A percentile compares a stretch with the other conserved stretches of the same genome.
These are phyloP conservation scores for Oryzias woworae DNA, from an alignment of 2,113 vertebrate genomes.

Conservation along the genomic window DNA sequence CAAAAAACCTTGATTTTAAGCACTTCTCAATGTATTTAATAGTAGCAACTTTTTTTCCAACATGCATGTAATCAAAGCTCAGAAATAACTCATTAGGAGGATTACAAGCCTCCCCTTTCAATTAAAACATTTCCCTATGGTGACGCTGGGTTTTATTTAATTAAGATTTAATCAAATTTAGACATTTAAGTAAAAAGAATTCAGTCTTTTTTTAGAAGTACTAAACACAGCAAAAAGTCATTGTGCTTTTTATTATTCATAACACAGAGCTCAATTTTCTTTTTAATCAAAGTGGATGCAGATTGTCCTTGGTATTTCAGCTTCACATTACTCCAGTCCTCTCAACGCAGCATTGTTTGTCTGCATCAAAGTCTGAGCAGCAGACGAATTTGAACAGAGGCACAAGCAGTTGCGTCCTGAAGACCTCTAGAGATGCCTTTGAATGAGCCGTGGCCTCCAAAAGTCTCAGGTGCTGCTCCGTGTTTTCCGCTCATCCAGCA, in stretches of 20 bases:
- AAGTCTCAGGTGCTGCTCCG: conserved; percentile 65
- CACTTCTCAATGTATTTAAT: too few relatives aligned
- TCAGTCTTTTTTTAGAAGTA: not conserved
- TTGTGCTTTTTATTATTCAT: not conserved
- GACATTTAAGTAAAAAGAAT: not conserved
- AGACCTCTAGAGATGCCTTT: conserved; percentile 42
- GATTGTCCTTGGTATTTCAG: not conserved
- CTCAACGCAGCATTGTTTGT: not conserved
- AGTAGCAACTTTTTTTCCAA: too few relatives aligned
- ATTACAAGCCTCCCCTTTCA: conserved; percentile 1
- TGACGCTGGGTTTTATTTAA: conserved; percentile 6
- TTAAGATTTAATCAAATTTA: conserved; percentile 1
- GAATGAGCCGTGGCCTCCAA: conserved; percentile 30
- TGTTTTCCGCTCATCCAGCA: conserved; percentile 46
- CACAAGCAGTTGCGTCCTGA: conserved; percentile 15
- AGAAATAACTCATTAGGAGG: conserved; percentile 7
- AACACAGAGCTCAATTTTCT: not conserved
- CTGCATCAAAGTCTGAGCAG: conserved; percentile 19
- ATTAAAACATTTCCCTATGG: conserved; percentile 12
- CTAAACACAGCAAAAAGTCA: not conserved
- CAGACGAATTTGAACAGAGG: not conserved
- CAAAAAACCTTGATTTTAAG: too few relatives aligned
- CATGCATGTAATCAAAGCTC: conserved; percentile 9
- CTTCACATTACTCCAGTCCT: not conserved
- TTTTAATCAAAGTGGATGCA: conserved; percentile 12